Conservation (phyloP, 2,113 vertebrate species). For the Corydoras maculifer region DNA sequence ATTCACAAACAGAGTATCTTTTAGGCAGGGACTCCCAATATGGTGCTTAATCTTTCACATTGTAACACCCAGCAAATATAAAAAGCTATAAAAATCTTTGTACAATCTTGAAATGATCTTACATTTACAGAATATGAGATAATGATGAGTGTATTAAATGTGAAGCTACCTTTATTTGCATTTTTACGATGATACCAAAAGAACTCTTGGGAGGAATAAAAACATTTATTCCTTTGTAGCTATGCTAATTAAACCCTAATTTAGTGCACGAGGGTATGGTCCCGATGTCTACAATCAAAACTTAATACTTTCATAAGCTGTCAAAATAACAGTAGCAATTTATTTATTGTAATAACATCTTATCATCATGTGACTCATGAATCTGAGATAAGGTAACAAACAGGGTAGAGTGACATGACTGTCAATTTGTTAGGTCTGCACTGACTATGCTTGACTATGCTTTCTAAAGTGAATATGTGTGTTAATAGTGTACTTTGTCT, state of each 20-base stretch:
- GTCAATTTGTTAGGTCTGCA: background rate
- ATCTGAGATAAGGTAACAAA: conserved; percentile 15
- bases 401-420: conserved; percentile 17
- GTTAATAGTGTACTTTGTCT: background rate
- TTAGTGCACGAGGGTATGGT: too few species aligned
- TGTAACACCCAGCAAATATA: too few species aligned
- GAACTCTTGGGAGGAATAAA: too few species aligned
- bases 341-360: background rate
- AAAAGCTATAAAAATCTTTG: too few species aligned
- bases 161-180: background rate
- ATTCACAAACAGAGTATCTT: conserved; percentile 9
- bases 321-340: too few species aligned
- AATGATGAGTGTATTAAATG: background rate
- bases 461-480: background rate
- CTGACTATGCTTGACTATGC: background rate
- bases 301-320: too few species aligned
- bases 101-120: background rate
- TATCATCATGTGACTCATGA: conserved; percentile 15
- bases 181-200: too few species aligned
- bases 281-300: too few species aligned
- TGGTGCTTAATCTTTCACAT: background rate
- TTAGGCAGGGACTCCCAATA: background rate
- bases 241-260: too few species aligned
- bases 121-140: background rate
- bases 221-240: too few species aligned